These are phyloP conservation scores for Argynnis bischoffii DNA, from an alignment of 2,888 invertebrate genomes.

Conservation along the genomic window DNA sequence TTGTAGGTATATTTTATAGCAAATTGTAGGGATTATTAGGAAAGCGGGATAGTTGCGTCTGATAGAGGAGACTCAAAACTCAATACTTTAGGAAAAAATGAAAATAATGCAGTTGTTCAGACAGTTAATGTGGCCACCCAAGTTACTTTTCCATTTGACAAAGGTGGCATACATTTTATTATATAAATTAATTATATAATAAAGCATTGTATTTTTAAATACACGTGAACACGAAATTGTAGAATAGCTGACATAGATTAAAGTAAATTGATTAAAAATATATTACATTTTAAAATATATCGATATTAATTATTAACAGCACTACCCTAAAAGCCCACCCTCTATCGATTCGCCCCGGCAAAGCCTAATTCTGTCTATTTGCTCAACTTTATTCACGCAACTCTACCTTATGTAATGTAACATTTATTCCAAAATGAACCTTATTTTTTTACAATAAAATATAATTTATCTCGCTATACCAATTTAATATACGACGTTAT, in stretches of 20 bases:
- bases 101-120: too few relatives aligned
- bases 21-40: too few relatives aligned
- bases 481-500: slow-evolving; percentile 15
- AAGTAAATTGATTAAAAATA: not conserved
- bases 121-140: too few relatives aligned
- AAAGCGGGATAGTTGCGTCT: too few relatives aligned
- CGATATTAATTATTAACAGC: slow-evolving; percentile 44
- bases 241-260: not conserved
- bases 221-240: too few relatives aligned
- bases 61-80: too few relatives aligned
- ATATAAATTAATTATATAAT: too few relatives aligned
- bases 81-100: too few relatives aligned
- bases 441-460: not conserved
- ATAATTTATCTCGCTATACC: not conserved
- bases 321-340: slow-evolving; percentile 54
- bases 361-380: slow-evolving; percentile 71
- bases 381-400: slow-evolving; percentile 37
- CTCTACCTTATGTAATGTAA: slow-evolving; percentile 7
- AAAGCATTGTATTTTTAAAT: too few relatives aligned
- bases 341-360: slow-evolving; percentile 69
- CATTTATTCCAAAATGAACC: slow-evolving; percentile 15
- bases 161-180: too few relatives aligned
- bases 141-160: too few relatives aligned
- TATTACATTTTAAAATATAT: slow-evolving; percentile 9
- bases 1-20: too few relatives aligned